phyloP scores from a whole-genome alignment of 2,113 vertebrate species.

The Chlorocebus sabaeus region DNA sequence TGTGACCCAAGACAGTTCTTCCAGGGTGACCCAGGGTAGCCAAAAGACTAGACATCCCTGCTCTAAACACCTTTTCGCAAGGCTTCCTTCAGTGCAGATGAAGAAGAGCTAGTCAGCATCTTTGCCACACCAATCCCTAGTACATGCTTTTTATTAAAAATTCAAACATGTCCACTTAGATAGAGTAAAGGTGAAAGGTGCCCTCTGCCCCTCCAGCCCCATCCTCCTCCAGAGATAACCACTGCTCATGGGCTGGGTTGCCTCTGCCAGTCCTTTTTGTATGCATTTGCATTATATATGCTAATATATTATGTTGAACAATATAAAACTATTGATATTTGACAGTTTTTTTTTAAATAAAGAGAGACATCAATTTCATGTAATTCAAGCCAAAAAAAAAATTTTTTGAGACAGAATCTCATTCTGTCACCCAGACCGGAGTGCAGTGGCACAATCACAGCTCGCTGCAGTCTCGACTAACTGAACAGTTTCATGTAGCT shows the following conservation, averaged over 20 bases:
- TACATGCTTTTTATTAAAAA: neutral
- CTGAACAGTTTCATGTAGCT: too few relatives aligned
- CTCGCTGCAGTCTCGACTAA: too few relatives aligned
- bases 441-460: too few relatives aligned
- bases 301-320: neutral
- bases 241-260: rapidly evolving
- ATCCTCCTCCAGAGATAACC: rapidly evolving
- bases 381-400: neutral
- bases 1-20: too few relatives aligned
- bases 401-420: neutral
- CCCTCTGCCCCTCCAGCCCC: neutral
- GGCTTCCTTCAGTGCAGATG: neutral
- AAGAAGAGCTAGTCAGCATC: neutral
- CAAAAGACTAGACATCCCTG: too few relatives aligned
- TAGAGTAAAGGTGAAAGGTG: neutral
- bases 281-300: neutral
- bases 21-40: too few relatives aligned
- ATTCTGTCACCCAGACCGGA: too few relatives aligned
- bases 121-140: neutral
- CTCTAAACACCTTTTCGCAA: neutral
- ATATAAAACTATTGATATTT: neutral
- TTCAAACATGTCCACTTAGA: neutral
- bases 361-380: neutral
- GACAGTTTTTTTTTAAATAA: neutral
- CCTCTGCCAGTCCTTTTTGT: neutral